A percentile compares a stretch with the other conserved stretches of the same genome.
Evolutionary conservation across 1,140 invertebrate genomes (phyloP).

Genomic region (Bursaphelenchus mucronatus): DNA sequence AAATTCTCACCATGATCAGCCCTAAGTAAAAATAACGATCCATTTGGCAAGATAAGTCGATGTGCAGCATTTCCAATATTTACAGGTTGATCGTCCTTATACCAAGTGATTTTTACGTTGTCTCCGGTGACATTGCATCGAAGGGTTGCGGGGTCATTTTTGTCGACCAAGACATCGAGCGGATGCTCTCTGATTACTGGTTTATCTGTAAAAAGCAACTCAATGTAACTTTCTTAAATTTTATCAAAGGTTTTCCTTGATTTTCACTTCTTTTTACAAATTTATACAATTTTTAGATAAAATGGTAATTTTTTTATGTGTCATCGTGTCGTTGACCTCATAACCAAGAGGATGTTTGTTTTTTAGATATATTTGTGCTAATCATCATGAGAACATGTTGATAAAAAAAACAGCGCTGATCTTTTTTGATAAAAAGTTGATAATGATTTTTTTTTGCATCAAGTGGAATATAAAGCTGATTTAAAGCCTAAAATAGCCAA

Average conservation of each 20-base stretch:
- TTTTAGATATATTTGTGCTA: too few species aligned
- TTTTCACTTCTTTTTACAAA: not conserved
- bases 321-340: not conserved
- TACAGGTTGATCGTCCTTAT: constrained; percentile 38
- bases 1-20: constrained; percentile 35
- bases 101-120: constrained; percentile 45
- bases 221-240: not conserved
- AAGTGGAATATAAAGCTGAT: too few species aligned
- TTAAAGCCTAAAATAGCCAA: too few species aligned
- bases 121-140: constrained; percentile 32
- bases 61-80: constrained; percentile 45
- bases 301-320: not conserved
- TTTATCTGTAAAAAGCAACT: not conserved
- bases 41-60: constrained; percentile 43
- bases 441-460: too few species aligned
- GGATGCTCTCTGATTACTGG: constrained; percentile 44
- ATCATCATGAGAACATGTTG: too few species aligned
- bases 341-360: too few species aligned
- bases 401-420: too few species aligned
- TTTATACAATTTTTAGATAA: not conserved
- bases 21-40: constrained; percentile 41
- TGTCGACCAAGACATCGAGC: constrained; percentile 42
- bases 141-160: constrained; percentile 41
- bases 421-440: too few species aligned
- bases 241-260: not conserved